Conservation (phyloP, 2,888 invertebrate genomes). For the Phasia obesa region DNA sequence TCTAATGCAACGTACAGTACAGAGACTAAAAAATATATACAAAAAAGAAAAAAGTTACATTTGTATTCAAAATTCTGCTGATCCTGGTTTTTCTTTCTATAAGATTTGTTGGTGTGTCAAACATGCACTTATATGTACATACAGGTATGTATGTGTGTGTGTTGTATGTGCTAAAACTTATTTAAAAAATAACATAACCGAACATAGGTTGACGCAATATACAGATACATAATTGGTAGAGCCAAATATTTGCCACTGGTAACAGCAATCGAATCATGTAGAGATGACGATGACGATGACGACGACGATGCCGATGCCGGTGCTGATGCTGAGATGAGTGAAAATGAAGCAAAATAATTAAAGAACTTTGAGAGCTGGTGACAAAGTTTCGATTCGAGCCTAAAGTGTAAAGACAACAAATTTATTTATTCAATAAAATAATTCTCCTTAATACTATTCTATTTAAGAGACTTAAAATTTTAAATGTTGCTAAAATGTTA, state of each 20-base stretch:
- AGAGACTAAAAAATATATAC: not conserved
- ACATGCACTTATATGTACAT: not conserved
- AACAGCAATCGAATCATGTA: conserved; percentile 17
- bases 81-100: conserved; percentile 22
- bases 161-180: no score
- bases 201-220: conserved; percentile 2
- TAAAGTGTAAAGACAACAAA: not conserved
- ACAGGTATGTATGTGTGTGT: not conserved
- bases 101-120: conserved; percentile 1
- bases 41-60: not conserved
- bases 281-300: conserved; percentile 1
- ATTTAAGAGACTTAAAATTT: not conserved
- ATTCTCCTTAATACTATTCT: not conserved
- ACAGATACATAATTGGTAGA: conserved; percentile 6
- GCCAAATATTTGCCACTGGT: conserved; percentile 34
- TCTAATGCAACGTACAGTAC: conserved; percentile 20
- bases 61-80: conserved; percentile 13
- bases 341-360: conserved; percentile 28
- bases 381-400: conserved; percentile 1
- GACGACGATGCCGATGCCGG: conserved; percentile 4
- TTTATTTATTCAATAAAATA: conserved; percentile 21
- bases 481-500: not conserved
- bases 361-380: conserved; percentile 19
- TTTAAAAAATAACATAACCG: not conserved
- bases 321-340: no score